Evolutionary conservation across 1,140 invertebrate genomes (phyloP).

Genomic region (Drosophila sp.): DNA sequence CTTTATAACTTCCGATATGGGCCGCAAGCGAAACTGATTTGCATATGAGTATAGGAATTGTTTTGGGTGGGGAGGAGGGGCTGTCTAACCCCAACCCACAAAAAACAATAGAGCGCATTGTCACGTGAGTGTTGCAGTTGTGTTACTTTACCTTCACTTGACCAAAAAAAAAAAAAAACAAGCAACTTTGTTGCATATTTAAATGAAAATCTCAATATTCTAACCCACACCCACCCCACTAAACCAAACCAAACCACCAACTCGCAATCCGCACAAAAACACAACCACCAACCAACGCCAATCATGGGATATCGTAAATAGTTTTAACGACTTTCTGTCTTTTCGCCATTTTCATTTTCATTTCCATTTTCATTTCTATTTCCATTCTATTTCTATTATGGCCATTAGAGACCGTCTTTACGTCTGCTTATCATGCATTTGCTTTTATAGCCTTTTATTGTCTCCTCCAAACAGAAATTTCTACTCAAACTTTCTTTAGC

Average conservation of each 20-base stretch:
- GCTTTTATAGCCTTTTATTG: constrained; percentile 24
- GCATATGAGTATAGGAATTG: neutral
- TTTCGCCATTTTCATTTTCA: constrained; percentile 7
- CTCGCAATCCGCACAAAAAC: too few species aligned
- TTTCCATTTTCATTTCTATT: constrained; percentile 24
- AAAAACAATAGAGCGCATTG: neutral
- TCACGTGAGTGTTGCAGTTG: neutral
- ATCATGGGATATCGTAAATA: constrained; percentile 9
- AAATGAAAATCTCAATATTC: constrained; percentile 1
- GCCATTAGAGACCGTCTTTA: constrained; percentile 20
- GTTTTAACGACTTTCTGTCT: constrained; percentile 13
- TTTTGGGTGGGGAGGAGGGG: neutral
- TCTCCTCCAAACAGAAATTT: neutral
- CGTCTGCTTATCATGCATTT: constrained; percentile 39
- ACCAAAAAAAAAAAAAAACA: neutral
- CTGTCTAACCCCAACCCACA: neutral
- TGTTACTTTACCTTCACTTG: neutral
- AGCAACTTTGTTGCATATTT: neutral
- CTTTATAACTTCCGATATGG: constrained; percentile 7
- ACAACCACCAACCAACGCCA: neutral
- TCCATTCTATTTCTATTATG: neutral
- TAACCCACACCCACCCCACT: neutral
- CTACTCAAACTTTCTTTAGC: constrained; percentile 4
- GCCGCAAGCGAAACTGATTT: constrained; percentile 1
- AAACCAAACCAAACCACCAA: neutral